Percentiles rank a stretch among this genome's conserved stretches.
These are phyloP conservation scores for Thryonomys swinderianus DNA, from an alignment of 2,113 vertebrate genomes.

Conservation along the genomic window DNA sequence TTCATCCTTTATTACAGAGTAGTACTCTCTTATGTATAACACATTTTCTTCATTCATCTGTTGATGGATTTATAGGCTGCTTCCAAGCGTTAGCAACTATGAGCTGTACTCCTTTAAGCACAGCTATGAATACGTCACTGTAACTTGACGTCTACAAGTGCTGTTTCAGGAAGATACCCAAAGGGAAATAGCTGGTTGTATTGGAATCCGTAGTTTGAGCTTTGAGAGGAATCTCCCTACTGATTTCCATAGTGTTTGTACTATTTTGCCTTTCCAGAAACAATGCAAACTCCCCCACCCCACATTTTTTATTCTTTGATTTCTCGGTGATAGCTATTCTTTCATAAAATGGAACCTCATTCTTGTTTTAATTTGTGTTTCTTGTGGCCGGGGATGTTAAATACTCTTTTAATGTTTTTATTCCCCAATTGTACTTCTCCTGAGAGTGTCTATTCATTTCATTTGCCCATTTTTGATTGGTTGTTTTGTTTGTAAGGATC, in stretches of 20 bases:
- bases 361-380: neutral
- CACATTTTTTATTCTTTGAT: neutral
- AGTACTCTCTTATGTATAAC: neutral
- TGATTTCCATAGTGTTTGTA: neutral
- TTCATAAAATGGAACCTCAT: neutral
- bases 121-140: neutral
- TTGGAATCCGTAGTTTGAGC: neutral
- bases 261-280: neutral
- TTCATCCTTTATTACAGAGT: neutral
- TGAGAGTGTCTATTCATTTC: neutral
- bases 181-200: neutral
- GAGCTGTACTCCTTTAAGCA: neutral
- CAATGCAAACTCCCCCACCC: neutral
- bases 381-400: neutral
- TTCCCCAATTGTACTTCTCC: neutral
- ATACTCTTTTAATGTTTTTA: neutral
- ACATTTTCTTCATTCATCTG: neutral
- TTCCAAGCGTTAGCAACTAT: neutral
- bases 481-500: neutral
- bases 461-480: neutral
- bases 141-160: neutral
- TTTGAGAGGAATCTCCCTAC: neutral
- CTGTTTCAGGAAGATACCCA: neutral
- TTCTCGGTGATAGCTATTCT: neutral
- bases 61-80: neutral